These are phyloP conservation scores for Polypedilum pembai DNA, from an alignment of 1,140 invertebrate genomes.

Conservation along the genomic window DNA sequence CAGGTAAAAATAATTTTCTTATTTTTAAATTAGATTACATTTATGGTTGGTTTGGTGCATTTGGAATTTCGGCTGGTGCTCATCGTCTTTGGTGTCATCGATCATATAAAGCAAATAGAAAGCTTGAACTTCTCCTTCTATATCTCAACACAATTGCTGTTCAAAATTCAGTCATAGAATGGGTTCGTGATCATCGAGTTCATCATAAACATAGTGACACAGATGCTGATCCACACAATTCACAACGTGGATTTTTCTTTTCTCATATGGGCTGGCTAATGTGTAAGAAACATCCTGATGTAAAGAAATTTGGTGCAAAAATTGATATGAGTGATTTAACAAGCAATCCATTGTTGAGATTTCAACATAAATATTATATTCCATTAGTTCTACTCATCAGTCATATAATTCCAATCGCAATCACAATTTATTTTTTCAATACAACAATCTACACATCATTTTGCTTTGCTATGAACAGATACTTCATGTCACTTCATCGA, in stretches of 20 bases:
- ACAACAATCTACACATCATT: neutral
- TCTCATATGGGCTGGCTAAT: too few relatives aligned
- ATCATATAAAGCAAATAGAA: constrained; percentile 65
- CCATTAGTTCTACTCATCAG: constrained; percentile 59
- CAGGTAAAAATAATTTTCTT: too few relatives aligned
- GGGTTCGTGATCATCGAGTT: constrained; percentile 65
- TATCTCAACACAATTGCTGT: constrained; percentile 54
- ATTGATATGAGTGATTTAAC: too few relatives aligned
- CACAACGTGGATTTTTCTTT: constrained; percentile 29
- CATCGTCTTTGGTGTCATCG: constrained; percentile 72
- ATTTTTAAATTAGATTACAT: too few relatives aligned
- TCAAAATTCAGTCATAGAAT: constrained; percentile 47
- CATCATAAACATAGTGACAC: constrained; percentile 80
- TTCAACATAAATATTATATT: constrained; percentile 55
- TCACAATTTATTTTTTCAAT: constrained; percentile 59
- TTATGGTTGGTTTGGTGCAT: too few relatives aligned
- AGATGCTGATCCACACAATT: constrained; percentile 71
- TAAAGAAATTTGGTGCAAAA: too few relatives aligned
- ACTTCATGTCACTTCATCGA: constrained; percentile 53
- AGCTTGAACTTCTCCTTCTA: constrained; percentile 57
- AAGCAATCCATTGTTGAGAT: too few relatives aligned
- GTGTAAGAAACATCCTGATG: too few relatives aligned
- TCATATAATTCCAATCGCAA: constrained; percentile 64
- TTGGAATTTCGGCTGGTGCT: constrained; percentile 45
- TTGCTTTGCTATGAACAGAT: constrained; percentile 50